phyloP scores from a whole-genome alignment of 2,888 invertebrate genomes.

The Calameuta pallipes region DNA sequence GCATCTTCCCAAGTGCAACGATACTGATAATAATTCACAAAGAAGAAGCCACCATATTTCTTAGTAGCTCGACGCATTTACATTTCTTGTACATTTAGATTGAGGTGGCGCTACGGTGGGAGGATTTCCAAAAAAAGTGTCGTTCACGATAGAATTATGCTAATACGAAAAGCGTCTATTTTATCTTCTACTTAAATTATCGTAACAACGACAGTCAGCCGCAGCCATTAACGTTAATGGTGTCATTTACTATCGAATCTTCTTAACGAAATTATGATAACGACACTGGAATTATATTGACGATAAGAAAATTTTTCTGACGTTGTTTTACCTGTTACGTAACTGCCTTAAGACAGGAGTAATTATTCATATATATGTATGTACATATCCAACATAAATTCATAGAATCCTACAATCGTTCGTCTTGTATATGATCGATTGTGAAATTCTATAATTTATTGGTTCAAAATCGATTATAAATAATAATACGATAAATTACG shows the following conservation, averaged over 20 bases:
- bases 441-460: background rate
- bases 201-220: background rate
- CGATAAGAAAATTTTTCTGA: background rate
- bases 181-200: background rate
- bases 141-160: background rate
- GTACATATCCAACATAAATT: too few relatives aligned
- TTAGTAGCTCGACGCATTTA: background rate
- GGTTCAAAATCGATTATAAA: background rate
- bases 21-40: background rate
- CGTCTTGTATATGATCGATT: too few relatives aligned
- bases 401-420: too few relatives aligned
- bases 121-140: background rate
- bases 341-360: background rate
- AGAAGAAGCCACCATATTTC: background rate
- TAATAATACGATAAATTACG: background rate
- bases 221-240: background rate
- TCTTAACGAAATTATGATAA: background rate
- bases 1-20: background rate
- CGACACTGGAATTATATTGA: background rate
- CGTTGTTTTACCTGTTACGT: background rate
- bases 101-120: background rate
- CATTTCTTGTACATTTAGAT: background rate
- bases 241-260: background rate
- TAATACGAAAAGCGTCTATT: background rate
- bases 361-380: too few relatives aligned